These are phyloP conservation scores for Eriocheir sinensis DNA, from an alignment of 1,140 invertebrate species.

Conservation along the genomic window DNA sequence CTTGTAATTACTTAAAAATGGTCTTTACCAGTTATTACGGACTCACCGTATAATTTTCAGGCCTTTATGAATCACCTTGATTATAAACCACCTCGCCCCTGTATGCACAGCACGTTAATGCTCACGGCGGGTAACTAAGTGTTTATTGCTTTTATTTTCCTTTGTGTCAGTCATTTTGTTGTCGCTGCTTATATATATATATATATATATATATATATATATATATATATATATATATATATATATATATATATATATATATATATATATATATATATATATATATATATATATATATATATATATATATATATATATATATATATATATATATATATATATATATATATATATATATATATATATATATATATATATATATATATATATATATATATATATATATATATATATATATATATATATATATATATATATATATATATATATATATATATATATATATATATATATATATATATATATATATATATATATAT, in stretches of 20 bases:
- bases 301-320: constrained; percentile 4
- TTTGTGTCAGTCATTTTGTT: no score
- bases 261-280: background rate
- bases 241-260: background rate
- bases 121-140: no score
- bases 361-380: constrained; percentile 3
- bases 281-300: constrained; percentile 1
- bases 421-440: constrained; percentile 10
- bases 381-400: background rate
- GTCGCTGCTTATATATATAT: no score
- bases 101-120: no score
- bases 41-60: no score
- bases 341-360: constrained; percentile 23
- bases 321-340: background rate
- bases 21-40: no score
- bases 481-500: background rate
- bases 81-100: no score
- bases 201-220: no score
- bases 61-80: no score
- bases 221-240: no score
- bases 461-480: constrained; percentile 47
- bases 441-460: background rate
- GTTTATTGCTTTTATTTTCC: no score
- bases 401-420: background rate
- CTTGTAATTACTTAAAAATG: no score